A percentile compares a stretch with the other conserved stretches of the same genome.
Conservation (phyloP, 2,797 vertebrate species). For the Spheniscus humboldti region DNA sequence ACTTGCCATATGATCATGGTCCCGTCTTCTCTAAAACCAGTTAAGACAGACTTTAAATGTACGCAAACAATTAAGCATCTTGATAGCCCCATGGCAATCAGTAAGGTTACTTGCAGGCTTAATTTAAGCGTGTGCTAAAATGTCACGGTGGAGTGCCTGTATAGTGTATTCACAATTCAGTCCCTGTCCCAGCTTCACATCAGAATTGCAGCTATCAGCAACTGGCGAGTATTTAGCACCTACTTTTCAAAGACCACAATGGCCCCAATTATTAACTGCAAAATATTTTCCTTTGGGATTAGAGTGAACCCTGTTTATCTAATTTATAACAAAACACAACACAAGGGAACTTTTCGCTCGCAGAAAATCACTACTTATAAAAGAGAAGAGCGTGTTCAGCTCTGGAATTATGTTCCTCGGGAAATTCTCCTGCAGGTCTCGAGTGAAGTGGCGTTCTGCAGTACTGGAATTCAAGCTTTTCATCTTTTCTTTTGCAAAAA, state of each 20-base stretch:
- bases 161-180: accelerated
- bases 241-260: neutral
- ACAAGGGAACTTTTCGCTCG: neutral
- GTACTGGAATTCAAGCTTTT: neutral
- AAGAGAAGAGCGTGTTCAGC: neutral
- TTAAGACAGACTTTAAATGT: neutral
- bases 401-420: neutral
- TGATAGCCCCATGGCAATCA: neutral
- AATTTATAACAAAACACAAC: neutral
- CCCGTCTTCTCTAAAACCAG: neutral
- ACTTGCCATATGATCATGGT: no score
- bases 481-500: neutral
- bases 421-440: neutral
- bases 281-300: neutral
- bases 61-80: neutral
- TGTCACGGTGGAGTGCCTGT: neutral
- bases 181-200: neutral
- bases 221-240: neutral
- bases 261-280: neutral
- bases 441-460: neutral
- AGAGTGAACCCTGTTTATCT: neutral
- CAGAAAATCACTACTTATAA: neutral
- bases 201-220: neutral
- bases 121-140: neutral
- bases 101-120: neutral